Conservation (phyloP, 2,888 invertebrate species). For the Agrotis puta region DNA sequence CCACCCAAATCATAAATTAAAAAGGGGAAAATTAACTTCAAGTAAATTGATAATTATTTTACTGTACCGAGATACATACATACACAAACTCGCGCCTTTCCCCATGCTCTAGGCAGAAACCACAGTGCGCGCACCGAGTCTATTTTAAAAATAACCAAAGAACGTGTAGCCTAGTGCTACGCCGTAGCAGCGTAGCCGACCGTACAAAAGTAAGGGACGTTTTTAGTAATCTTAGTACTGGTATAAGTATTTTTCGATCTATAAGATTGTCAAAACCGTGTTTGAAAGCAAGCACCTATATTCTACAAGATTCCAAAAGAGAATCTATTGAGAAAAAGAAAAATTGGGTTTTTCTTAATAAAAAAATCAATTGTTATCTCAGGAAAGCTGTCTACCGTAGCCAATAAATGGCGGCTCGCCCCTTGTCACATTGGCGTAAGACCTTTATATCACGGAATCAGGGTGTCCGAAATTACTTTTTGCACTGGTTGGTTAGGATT, state of each 20-base stretch:
- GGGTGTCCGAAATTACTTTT: slow-evolving; percentile 35
- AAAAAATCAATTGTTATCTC: slow-evolving; percentile 3
- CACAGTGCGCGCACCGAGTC: no score
- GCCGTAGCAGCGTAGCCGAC: slow-evolving; percentile 8
- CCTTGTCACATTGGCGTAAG: slow-evolving; percentile 28
- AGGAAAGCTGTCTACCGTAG: slow-evolving; percentile 8
- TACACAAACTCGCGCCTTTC: no score
- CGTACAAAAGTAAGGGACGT: no score
- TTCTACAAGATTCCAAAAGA: neutral
- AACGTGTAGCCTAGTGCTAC: neutral
- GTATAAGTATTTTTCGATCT: no score
- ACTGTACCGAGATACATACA: no score
- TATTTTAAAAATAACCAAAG: neutral
- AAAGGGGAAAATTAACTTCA: no score
- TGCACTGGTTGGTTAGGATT: slow-evolving; percentile 4
- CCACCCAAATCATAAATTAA: no score
- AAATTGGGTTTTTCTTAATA: slow-evolving; percentile 12
- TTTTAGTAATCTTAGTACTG: no score
- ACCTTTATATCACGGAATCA: slow-evolving; percentile 30
- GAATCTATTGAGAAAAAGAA: neutral
- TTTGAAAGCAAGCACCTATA: neutral
- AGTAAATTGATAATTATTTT: no score
- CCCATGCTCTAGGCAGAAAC: no score
- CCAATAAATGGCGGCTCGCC: slow-evolving; percentile 33
- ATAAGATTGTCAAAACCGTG: no score